Evolutionary conservation across 2,113 vertebrate species (phyloP), one percentile per base, ranked within the genome.

Genomic region (Pseudopipra pipra): DNA sequence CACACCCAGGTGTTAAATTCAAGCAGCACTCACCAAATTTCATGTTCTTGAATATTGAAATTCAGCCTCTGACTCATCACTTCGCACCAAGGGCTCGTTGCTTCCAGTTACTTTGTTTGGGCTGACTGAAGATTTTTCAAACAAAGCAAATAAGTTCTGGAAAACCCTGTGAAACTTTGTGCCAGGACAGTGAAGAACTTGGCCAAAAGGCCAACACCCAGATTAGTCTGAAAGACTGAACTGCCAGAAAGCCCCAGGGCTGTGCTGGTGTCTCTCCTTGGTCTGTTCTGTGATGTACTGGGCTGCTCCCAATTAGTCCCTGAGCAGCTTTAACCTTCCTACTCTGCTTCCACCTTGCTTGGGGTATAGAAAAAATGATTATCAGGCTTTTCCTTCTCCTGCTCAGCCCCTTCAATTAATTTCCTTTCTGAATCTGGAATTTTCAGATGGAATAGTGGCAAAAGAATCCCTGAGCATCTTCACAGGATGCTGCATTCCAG

Each of bases 91-190:
- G 3, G 47, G 24, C 19, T 58, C 35, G 12, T 37, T 89, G 77
- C 31, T 85, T 85, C 80, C 61, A 74, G 23, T 78, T 37, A 30
- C 56, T 85, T 65, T 65, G 62, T 80, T 81, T 44, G 55, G 43
- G 31, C 76, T 86, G 71, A 91, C 61, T 89, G 61, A 6, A 3
- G 27, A 33, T 14, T 73, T 92, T 77, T 91, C 35, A 81, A 90
- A 71, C 70, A 77, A 52, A 94, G n/a, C 49, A 39, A 85, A 17
- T 56, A 0, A 4, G 27, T 79, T 62, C 80, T 86, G 67, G 72
- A 83, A 93, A 71, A 41, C 23, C 33, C 54, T 73, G 14, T 33
- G 39, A 89, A 67, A 41, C 11, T 1, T 18, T 5, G 52, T 66
- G 87, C 56, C 62, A 89, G 73, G 25, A 31, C 47, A 67, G 67